phyloP scores from a whole-genome alignment of 2,113 vertebrate genomes.

The Astatotilapia flaviijosephi region DNA sequence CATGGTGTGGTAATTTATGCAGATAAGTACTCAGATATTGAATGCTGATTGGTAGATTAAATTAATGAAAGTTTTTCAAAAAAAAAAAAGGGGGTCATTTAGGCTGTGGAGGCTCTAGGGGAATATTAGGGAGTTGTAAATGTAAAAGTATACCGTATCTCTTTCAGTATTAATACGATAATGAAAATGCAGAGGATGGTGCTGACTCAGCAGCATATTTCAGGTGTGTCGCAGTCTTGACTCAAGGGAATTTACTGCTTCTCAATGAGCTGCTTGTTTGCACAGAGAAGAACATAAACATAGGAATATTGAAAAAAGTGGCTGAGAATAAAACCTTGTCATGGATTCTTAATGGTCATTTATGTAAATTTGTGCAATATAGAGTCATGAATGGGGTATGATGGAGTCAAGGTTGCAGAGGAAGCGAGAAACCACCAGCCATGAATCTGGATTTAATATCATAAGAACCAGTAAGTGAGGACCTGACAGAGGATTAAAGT shows the following conservation, averaged over 20 bases:
- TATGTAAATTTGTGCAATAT: constrained; percentile 63
- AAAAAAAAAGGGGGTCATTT: neutral
- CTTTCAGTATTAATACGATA: neutral
- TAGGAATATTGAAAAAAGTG: neutral
- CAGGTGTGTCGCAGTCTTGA: neutral
- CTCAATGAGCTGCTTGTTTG: neutral
- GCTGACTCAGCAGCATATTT: neutral
- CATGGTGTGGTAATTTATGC: neutral
- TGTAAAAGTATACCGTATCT: neutral
- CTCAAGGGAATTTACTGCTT: neutral
- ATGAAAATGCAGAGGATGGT: neutral
- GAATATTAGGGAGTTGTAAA: neutral
- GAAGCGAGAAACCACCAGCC: constrained; percentile 5
- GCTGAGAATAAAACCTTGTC: neutral
- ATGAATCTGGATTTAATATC: constrained; percentile 60
- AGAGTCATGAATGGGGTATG: constrained; percentile 33
- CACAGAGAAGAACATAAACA: neutral
- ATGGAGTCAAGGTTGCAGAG: constrained; percentile 61
- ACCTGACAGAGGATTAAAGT: constrained; percentile 17
- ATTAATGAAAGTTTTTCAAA: neutral
- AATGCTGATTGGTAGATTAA: neutral
- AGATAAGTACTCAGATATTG: neutral
- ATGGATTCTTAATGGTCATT: constrained; percentile 64
- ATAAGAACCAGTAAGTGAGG: constrained; percentile 19
- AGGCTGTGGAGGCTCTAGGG: neutral